Evolutionary conservation across 2,113 vertebrate genomes (phyloP).

Genomic region (Dasyurus viverrinus): DNA sequence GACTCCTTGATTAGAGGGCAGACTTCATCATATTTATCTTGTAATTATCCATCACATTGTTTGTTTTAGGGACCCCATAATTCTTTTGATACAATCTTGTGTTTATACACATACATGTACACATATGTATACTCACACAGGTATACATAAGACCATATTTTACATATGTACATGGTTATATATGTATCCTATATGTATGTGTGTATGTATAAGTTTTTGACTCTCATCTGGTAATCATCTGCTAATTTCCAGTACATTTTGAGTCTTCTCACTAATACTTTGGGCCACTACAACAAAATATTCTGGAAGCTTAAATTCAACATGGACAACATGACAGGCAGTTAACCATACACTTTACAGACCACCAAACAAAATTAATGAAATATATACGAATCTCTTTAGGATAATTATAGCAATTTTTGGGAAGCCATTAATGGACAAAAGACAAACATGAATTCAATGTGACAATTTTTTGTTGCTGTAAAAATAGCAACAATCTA

Average conservation of each 20-base stretch:
- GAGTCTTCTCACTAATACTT: background rate
- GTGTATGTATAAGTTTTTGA: background rate
- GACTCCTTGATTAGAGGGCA: background rate
- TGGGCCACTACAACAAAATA: background rate
- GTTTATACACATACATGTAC: too few species aligned
- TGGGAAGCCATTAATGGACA: background rate
- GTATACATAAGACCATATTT: too few species aligned
- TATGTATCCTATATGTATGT: too few species aligned
- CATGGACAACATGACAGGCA: background rate
- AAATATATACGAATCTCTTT: background rate
- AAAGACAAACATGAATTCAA: background rate
- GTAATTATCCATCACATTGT: background rate
- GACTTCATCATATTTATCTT: background rate
- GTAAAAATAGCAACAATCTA: background rate
- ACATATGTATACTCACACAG: too few species aligned
- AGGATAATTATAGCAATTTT: background rate
- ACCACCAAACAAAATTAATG: background rate
- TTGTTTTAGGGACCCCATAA: too few species aligned
- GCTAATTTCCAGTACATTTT: background rate
- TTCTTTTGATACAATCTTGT: too few species aligned
- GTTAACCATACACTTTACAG: background rate
- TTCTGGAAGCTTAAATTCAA: background rate
- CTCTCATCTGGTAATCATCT: background rate
- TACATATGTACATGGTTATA: too few species aligned
- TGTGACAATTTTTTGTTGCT: background rate